phyloP scores from a whole-genome alignment of 35 echinoderm and acorn worm species.

The Heliocidaris erythrogramma region DNA sequence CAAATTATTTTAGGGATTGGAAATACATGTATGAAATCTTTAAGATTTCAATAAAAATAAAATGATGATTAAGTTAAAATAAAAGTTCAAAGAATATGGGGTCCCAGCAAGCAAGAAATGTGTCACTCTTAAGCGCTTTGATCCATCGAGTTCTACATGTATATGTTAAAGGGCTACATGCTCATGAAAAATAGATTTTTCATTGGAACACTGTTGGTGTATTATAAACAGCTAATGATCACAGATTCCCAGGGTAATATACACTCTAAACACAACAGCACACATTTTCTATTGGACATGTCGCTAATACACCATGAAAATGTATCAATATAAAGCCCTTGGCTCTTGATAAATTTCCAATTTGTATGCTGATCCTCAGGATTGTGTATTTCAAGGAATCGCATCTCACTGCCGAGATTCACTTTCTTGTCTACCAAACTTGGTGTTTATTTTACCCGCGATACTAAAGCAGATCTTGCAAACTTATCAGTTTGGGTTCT shows the following conservation, averaged over 20 bases:
- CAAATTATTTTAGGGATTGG: too few species aligned
- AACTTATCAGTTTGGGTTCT: background rate
- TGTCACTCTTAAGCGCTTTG: too few species aligned
- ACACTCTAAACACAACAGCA: background rate
- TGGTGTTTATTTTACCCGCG: background rate
- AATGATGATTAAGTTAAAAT: too few species aligned
- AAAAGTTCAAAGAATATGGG: too few species aligned
- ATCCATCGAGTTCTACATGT: too few species aligned
- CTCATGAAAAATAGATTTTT: too few species aligned
- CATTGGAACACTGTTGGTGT: too few species aligned
- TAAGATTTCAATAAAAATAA: too few species aligned
- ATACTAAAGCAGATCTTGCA: background rate
- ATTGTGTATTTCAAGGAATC: background rate
- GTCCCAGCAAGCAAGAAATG: too few species aligned
- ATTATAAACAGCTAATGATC: background rate
- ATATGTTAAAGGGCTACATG: too few species aligned
- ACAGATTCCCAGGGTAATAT: background rate
- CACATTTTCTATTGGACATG: background rate
- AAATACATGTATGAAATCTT: too few species aligned
- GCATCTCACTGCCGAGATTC: background rate
- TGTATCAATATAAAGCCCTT: background rate
- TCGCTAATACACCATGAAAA: background rate
- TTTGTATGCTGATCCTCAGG: background rate
- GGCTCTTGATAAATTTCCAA: conserved; percentile 17
- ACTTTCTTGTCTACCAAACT: background rate